Base-by-base conservation (phyloP, 1,140 invertebrate genomes). In the Cydia splendana region DNA sequence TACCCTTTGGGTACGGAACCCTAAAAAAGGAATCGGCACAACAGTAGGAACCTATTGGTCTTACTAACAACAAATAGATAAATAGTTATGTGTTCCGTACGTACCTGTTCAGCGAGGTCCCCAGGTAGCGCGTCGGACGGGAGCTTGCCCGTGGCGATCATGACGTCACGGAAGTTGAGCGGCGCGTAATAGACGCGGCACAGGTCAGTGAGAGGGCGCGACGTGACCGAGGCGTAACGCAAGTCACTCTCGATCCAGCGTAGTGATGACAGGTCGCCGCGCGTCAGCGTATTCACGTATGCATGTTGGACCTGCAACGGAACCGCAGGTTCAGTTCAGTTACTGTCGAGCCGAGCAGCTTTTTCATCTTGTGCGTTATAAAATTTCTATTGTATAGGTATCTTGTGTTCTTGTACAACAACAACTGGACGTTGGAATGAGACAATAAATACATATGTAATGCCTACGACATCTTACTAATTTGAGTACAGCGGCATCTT, bases 211-310 rank as follows among this genome's bases (percentile, higher is more conserved):
- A 10, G 7, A 42, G 38, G 98, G 78, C 98, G 95, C 96, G 99
- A 99, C 92, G 99, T 99, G 4, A 99, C 94, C 28, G 98, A 96
- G 4, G 98, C 96, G 92, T 98, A 99, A 97, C 10, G 99, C 98
- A 78, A 94, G 95, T 42, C 38, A 42, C 38, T 42, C 38, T 42
- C 38, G 38, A 42, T 42, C 38, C 38, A 42, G 9, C 38, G 91
- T 98, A 99, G 93, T 84, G 97, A 98, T 4, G 97, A 96, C 2
- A 98, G 91, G 84, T 97, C 95, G 18, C 53, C 98, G 82, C 98
- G 95, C 4, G 95, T 96, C 65, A 98, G 85, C 4, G 98, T 96
- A 90, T 99, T 99, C 10, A 99, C 96, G 87, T 98, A 99, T 13
- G 98, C 98, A 91, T 99, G 97, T 83, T 97, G 96, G 34, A 97